phyloP scores from a whole-genome alignment of 2,797 vertebrate species.

The Poeciliopsis presidionis region DNA sequence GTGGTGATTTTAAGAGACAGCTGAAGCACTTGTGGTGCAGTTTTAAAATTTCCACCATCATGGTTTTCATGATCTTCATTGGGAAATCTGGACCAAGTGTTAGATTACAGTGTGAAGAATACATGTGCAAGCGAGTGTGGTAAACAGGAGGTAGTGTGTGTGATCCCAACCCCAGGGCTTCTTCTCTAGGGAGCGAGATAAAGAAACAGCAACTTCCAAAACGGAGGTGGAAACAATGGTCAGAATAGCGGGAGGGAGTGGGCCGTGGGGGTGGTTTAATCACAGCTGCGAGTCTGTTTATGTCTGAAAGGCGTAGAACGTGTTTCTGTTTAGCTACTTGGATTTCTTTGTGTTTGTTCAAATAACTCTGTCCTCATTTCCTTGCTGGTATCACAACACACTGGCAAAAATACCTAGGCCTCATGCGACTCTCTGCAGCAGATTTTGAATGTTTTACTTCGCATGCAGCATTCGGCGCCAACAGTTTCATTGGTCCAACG shows the following conservation, averaged over 20 bases:
- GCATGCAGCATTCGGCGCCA: neutral
- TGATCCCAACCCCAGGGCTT: constrained; percentile 68
- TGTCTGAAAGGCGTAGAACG: neutral
- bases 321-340: neutral
- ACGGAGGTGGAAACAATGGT: constrained; percentile 73
- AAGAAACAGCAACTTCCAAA: constrained; percentile 67
- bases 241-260: constrained; percentile 53
- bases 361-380: constrained; percentile 1
- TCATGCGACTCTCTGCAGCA: neutral
- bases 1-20: constrained; percentile 3
- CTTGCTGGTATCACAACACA: neutral
- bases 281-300: constrained; percentile 36
- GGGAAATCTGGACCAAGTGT: constrained; percentile 36
- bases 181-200: constrained; percentile 71
- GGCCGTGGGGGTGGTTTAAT: constrained; percentile 47
- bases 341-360: constrained; percentile 22
- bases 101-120: constrained; percentile 24
- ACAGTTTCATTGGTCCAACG: neutral
- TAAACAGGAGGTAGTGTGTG: constrained; percentile 75
- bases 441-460: neutral
- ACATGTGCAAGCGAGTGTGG: constrained; percentile 48
- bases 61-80: constrained; percentile 30
- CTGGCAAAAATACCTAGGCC: neutral
- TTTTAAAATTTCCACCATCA: constrained; percentile 29
- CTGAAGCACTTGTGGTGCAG: neutral